phyloP scores from a whole-genome alignment of 2,888 invertebrate species.

The Eustalomyia histrio region DNA sequence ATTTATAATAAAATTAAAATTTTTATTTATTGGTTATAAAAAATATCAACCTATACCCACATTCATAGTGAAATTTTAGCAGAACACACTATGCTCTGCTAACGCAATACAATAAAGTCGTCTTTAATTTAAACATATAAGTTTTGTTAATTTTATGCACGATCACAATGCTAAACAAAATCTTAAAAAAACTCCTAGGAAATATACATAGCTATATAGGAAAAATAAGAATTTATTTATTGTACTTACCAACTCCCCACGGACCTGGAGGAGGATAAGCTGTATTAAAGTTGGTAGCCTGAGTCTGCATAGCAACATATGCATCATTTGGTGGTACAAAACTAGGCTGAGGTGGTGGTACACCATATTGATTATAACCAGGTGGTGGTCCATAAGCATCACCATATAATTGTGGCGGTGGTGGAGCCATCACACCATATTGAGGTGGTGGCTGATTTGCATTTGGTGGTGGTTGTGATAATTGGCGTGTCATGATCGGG shows the following conservation, averaged over 20 bases:
- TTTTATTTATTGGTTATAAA: too few relatives aligned
- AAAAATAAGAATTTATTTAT: too few relatives aligned
- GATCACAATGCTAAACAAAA: too few relatives aligned
- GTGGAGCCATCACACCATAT: slow-evolving; percentile 72
- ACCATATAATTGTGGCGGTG: slow-evolving; percentile 72
- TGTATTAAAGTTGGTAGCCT: slow-evolving; percentile 71
- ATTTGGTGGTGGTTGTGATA: slow-evolving; percentile 64
- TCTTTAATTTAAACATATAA: too few relatives aligned
- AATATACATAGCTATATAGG: too few relatives aligned
- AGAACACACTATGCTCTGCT: too few relatives aligned
- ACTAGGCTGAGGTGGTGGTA: slow-evolving; percentile 69
- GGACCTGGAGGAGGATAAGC: slow-evolving; percentile 74
- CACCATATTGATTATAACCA: slow-evolving; percentile 72
- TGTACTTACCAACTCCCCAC: slow-evolving; percentile 72
- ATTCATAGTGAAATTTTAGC: too few relatives aligned
- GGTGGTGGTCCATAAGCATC: slow-evolving; percentile 71
- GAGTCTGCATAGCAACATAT: slow-evolving; percentile 68
- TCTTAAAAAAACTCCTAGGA: too few relatives aligned
- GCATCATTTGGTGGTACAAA: slow-evolving; percentile 69
- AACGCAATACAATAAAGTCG: too few relatives aligned
- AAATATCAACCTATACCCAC: too few relatives aligned
- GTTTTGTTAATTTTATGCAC: too few relatives aligned
- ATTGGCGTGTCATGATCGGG: slow-evolving; percentile 66
- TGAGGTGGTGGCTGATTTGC: slow-evolving; percentile 64
- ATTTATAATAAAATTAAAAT: too few relatives aligned